Evolutionary conservation across 2,797 vertebrate genomes (phyloP).

Genomic region (Micrastur ruficollis): DNA sequence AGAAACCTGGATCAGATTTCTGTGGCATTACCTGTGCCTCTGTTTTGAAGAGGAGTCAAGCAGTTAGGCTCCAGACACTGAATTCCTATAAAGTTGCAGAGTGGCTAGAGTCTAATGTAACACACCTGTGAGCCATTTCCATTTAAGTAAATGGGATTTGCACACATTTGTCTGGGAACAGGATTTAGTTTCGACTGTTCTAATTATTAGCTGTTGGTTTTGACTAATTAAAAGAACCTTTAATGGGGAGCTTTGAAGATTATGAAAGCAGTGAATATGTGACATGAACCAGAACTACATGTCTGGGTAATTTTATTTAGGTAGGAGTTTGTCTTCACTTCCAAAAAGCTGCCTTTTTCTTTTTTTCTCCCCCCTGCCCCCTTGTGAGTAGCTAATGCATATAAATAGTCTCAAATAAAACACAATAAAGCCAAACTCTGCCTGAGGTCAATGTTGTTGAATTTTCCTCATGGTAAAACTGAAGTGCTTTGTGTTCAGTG

Average conservation of each 20-base stretch:
- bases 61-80: neutral
- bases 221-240: neutral
- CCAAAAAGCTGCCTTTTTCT: neutral
- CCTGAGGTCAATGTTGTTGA: neutral
- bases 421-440: neutral
- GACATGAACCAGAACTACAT: neutral
- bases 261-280: neutral
- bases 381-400: neutral
- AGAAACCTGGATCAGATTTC: neutral
- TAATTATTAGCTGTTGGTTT: slow-evolving; percentile 16
- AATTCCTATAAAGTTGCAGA: neutral
- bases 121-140: slow-evolving; percentile 16
- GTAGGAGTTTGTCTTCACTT: neutral
- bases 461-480: neutral
- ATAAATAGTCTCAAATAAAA: neutral
- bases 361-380: neutral
- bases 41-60: neutral
- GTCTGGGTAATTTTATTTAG: neutral
- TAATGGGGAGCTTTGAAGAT: neutral
- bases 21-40: neutral
- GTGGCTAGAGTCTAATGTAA: neutral
- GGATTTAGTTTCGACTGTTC: neutral
- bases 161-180: slow-evolving; percentile 19
- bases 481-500: neutral
- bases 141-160: slow-evolving; percentile 29